Percentiles rank a stretch among this genome's conserved stretches.
phyloP scores from a whole-genome alignment of 1,140 invertebrate species.

The Trichomalopsis sarcophagae region DNA sequence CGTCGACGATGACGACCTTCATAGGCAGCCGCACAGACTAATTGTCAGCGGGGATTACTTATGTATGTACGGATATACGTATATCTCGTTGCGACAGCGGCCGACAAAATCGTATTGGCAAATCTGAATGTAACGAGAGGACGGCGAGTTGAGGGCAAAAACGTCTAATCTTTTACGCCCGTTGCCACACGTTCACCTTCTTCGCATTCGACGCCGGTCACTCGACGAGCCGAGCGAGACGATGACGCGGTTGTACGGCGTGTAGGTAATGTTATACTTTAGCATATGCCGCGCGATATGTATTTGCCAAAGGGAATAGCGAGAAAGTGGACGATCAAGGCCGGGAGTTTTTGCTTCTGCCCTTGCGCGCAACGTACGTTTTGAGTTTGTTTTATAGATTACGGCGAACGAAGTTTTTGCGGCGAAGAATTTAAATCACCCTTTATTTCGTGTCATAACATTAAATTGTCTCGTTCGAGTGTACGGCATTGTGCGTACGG shows the following conservation, averaged over 20 bases:
- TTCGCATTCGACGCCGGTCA: not conserved
- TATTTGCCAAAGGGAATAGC: not conserved
- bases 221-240: not conserved
- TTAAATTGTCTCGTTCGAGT: not conserved
- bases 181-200: not conserved
- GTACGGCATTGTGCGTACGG: not conserved
- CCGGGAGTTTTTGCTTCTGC: not conserved
- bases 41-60: not conserved
- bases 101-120: not conserved
- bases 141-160: not conserved
- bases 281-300: not conserved
- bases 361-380: too few species aligned
- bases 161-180: not conserved
- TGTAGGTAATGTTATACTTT: not conserved
- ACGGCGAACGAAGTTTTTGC: too few species aligned
- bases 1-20: constrained; percentile 2
- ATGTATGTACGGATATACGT: not conserved
- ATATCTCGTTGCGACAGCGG: not conserved
- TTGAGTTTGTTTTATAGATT: too few species aligned
- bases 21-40: not conserved
- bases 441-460: not conserved
- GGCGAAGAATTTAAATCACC: not conserved
- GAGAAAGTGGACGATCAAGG: constrained; percentile 12
- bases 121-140: not conserved
- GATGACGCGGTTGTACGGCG: not conserved